Conservation (phyloP, 2,797 vertebrate species). For the Galago senegalensis region DNA sequence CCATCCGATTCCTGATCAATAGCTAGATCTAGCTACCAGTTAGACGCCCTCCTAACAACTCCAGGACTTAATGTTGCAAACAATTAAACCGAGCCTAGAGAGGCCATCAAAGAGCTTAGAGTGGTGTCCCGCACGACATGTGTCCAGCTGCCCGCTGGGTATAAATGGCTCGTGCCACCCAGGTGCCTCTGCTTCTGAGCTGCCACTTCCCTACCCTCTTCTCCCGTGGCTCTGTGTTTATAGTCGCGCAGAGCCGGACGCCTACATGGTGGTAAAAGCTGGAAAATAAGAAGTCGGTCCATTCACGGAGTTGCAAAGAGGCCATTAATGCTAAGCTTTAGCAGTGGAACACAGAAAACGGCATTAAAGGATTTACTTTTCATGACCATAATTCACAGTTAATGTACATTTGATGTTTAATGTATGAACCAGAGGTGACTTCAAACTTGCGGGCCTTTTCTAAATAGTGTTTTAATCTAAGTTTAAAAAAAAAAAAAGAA, state of each 20-base stretch:
- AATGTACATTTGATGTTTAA: constrained; percentile 92
- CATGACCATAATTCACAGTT: constrained; percentile 91
- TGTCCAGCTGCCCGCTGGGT: rapidly evolving
- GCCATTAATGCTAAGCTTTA: constrained; percentile 87
- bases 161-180: not conserved
- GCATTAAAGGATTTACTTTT: constrained; percentile 92
- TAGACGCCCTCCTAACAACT: constrained; percentile 1
- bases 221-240: not conserved
- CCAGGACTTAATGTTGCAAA: not conserved
- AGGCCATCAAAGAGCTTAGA: not conserved
- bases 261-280: not conserved
- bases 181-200: not conserved
- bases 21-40: not conserved
- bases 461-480: constrained; percentile 92
- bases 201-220: not conserved
- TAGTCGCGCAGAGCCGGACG: not conserved
- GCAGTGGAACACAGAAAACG: constrained; percentile 87
- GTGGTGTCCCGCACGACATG: rapidly evolving
- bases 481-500: constrained; percentile 70
- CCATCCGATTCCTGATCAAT: not conserved
- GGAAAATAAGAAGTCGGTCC: constrained; percentile 64
- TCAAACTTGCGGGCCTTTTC: constrained; percentile 89
- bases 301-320: constrained; percentile 66
- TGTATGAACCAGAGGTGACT: constrained; percentile 92
- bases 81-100: not conserved